Conservation (phyloP, 2,888 invertebrate genomes). For the Myopa tessellatipennis region DNA sequence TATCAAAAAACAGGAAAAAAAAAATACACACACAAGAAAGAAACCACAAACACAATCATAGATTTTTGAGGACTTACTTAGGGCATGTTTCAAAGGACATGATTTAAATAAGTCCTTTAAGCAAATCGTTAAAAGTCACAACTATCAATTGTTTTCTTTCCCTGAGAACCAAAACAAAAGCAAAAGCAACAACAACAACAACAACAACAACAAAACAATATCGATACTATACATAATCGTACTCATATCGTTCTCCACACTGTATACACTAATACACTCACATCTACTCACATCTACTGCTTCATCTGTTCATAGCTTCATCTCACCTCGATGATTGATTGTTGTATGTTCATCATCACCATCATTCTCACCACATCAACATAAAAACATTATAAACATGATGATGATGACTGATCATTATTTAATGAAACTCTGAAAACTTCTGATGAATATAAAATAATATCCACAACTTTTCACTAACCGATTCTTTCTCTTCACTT, state of each 20-base stretch:
- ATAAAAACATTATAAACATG: conserved; percentile 45
- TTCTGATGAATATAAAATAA: conserved; percentile 1
- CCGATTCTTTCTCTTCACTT: conserved; percentile 18
- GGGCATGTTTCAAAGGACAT: too few species aligned
- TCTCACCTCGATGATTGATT: conserved; percentile 4
- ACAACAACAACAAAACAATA: background rate
- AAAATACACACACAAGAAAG: background rate
- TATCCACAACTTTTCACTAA: conserved; percentile 43
- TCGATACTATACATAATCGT: background rate
- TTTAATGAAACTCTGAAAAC: conserved; percentile 19
- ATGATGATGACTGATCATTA: conserved; percentile 32
- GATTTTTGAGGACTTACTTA: too few species aligned
- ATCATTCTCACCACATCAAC: conserved; percentile 38
- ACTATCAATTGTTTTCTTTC: too few species aligned
- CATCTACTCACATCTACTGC: background rate
- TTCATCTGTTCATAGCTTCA: conserved; percentile 16
- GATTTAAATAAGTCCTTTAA: too few species aligned
- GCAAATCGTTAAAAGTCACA: too few species aligned
- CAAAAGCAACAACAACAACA: background rate
- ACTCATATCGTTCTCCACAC: too few species aligned
- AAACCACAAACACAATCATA: background rate
- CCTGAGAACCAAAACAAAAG: background rate
- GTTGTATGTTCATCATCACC: background rate
- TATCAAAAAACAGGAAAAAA: background rate
- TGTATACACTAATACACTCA: background rate